Conservation (phyloP, 2,888 invertebrate genomes). For the Zhuqinia jingwanae region DNA sequence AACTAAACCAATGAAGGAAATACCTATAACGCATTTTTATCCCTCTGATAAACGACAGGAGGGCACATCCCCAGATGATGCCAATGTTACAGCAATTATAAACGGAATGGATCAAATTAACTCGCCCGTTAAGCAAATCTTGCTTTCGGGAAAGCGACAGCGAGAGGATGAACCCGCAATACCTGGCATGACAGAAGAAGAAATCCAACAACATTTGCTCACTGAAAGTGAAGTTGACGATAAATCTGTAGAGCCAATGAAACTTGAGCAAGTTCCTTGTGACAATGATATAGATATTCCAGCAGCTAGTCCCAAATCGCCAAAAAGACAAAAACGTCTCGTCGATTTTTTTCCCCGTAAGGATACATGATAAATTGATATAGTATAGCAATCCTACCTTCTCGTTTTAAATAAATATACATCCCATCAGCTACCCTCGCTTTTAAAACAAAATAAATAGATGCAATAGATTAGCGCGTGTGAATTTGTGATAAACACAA, state of each 20-base stretch:
- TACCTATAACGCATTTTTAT: constrained; percentile 67
- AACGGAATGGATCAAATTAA: constrained; percentile 61
- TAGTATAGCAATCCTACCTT: no score
- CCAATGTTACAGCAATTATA: constrained; percentile 41
- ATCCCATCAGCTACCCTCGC: no score
- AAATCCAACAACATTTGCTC: constrained; percentile 12
- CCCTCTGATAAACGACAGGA: neutral
- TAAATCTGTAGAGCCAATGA: neutral
- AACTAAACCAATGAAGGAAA: constrained; percentile 34
- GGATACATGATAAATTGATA: neutral
- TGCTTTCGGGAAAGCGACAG: constrained; percentile 29
- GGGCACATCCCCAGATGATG: constrained; percentile 27
- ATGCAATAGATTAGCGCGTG: neutral
- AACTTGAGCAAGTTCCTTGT: neutral
- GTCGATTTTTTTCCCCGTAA: constrained; percentile 35
- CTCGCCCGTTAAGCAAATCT: constrained; percentile 14
- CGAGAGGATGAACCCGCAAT: constrained; percentile 28
- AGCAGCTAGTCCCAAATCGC: neutral
- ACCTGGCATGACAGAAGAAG: constrained; percentile 30
- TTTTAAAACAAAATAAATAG: no score
- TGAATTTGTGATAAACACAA: no score
- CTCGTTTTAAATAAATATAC: no score
- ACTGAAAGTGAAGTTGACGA: neutral
- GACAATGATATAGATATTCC: neutral
- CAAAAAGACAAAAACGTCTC: constrained; percentile 49